Evolutionary conservation across 2,888 invertebrate species (phyloP).

Genomic region (Cephus spinipes): DNA sequence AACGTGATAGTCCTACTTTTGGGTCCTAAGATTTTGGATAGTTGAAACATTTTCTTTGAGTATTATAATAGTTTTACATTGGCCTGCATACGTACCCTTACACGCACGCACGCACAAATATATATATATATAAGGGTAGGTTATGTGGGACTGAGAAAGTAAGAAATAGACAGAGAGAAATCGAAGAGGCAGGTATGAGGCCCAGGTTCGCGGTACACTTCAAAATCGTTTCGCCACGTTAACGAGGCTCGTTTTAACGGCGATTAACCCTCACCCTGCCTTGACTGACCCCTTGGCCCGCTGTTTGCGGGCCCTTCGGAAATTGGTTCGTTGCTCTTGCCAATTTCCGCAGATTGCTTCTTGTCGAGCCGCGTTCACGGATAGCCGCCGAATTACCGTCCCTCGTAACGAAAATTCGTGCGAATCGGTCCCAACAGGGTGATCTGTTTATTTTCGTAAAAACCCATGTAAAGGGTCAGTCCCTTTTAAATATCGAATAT

Average conservation of each 20-base stretch:
- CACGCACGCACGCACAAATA: too few species aligned
- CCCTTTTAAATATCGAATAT: too few species aligned
- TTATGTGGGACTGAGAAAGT: too few species aligned
- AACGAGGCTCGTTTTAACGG: slow-evolving; percentile 65
- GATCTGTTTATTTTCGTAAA: slow-evolving; percentile 64
- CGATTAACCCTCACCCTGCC: slow-evolving; percentile 60
- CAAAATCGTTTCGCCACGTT: slow-evolving; percentile 51
- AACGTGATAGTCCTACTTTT: too few species aligned
- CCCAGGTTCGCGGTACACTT: slow-evolving; percentile 5
- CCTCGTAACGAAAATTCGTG: slow-evolving; percentile 54
- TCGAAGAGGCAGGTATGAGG: slow-evolving; percentile 2
- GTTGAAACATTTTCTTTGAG: too few species aligned
- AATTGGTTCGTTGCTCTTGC: slow-evolving; percentile 62
- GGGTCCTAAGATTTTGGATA: too few species aligned
- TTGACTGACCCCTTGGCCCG: slow-evolving; percentile 56
- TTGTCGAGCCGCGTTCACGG: slow-evolving; percentile 21
- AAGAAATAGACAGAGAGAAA: not conserved
- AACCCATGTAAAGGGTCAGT: slow-evolving; percentile 10
- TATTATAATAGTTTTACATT: too few species aligned
- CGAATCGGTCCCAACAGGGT: slow-evolving; percentile 58
- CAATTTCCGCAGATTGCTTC: slow-evolving; percentile 59
- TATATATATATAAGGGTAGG: too few species aligned
- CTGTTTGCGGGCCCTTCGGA: slow-evolving; percentile 57
- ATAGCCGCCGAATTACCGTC: not conserved
- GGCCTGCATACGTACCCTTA: too few species aligned